These are phyloP conservation scores for Cryptoprocta ferox DNA, from an alignment of 2,797 vertebrate species.

Conservation along the genomic window DNA sequence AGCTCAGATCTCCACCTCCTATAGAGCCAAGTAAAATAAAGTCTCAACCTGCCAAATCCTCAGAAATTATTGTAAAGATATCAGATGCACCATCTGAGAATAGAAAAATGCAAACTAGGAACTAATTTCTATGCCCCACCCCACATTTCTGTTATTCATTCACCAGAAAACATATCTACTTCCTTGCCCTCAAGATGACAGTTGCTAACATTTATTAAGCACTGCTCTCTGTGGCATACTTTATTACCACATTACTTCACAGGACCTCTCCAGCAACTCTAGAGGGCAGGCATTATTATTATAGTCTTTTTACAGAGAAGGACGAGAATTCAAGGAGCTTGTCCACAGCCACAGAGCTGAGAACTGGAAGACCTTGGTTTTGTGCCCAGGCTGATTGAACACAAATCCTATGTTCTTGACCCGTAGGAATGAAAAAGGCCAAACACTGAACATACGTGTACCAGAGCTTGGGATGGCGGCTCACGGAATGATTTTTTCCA, in stretches of 20 bases:
- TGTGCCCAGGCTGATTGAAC: background rate
- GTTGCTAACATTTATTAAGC: background rate
- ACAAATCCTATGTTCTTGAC: background rate
- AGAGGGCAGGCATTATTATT: background rate
- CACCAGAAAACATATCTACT: background rate
- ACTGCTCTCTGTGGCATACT: background rate
- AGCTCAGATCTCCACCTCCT: conserved; percentile 23
- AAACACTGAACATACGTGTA: conserved; percentile 92
- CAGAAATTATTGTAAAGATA: conserved; percentile 37
- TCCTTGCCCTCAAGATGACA: background rate
- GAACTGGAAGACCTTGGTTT: background rate
- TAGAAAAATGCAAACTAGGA: conserved; percentile 37
- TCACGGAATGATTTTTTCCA: conserved; percentile 92
- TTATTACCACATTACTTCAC: background rate
- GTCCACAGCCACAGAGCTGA: background rate
- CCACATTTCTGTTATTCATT: background rate
- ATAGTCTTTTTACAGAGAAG: background rate
- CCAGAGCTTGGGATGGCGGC: conserved; percentile 97
- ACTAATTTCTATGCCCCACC: background rate
- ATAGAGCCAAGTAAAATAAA: conserved; percentile 55
- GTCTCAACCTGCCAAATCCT: conserved; percentile 33
- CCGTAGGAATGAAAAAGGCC: conserved; percentile 62
- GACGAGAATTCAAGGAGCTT: conserved; percentile 11
- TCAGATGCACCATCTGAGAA: conserved; percentile 29
- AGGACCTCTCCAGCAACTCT: background rate